phyloP scores from a whole-genome alignment of 2,888 invertebrate genomes.

The Athrips mouffetella region DNA sequence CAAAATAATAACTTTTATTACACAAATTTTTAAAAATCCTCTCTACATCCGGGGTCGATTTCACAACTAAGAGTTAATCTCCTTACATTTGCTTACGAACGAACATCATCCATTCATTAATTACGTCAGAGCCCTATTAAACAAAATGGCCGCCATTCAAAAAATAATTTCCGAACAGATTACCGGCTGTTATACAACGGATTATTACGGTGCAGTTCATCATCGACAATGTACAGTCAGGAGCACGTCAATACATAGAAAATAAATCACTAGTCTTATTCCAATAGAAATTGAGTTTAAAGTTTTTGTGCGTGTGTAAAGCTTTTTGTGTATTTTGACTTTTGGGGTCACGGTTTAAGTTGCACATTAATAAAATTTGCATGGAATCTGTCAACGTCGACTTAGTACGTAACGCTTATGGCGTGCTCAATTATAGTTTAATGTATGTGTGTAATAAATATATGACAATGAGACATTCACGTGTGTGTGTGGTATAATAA shows the following conservation, averaged over 20 bases:
- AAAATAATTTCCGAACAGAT: conserved; percentile 33
- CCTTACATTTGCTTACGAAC: neutral
- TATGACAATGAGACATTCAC: no score
- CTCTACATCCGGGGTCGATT: neutral
- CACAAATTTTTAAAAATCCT: conserved; percentile 2
- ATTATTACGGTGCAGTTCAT: conserved; percentile 24
- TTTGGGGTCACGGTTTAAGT: conserved; percentile 27
- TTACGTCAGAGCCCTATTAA: conserved; percentile 31
- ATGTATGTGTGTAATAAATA: no score
- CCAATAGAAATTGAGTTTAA: no score
- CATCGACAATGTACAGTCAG: neutral
- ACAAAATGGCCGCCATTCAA: conserved; percentile 30
- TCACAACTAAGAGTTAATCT: conserved; percentile 5
- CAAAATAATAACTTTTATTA: neutral
- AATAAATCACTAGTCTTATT: no score
- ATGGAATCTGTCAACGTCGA: conserved; percentile 18
- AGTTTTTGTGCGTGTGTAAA: no score
- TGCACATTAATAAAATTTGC: conserved; percentile 32
- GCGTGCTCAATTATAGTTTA: no score
- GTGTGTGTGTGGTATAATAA: no score
- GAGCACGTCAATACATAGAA: no score
- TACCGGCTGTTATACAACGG: conserved; percentile 33
- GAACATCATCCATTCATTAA: conserved; percentile 17
- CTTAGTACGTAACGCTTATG: neutral
- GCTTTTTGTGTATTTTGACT: no score